Evolutionary conservation across 2,888 invertebrate genomes (phyloP), one percentile per base, ranked within the genome.

Genomic region (Leucophenga maculata): DNA sequence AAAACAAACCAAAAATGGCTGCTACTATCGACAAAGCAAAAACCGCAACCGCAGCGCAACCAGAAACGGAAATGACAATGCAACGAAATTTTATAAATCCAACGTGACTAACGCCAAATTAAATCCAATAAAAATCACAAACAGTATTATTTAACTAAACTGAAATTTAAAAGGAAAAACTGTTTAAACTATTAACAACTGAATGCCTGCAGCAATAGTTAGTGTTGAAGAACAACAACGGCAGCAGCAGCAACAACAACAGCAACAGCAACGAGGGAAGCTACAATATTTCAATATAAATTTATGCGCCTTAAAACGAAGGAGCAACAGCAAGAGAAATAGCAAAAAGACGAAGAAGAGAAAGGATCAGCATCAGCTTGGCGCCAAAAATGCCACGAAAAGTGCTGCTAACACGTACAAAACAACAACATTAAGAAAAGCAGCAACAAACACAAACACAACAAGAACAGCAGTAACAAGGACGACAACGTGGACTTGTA

Each of bases 191-290:
- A 75, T 74, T 71, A 74, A 80, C 69, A 69, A 73, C 55, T 80
- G 75, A 78, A 80, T 80, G 79, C 78, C 78, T 74, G 75, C 78
- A 77, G 73, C 69, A 78, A 78, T 73, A 72, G 79, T 77, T 71
- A 74, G 71, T 76, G 76, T 75, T 67, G 71, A 75, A 67, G 73
- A 73, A 70, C 76, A 71, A 46, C 72, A 72, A 46, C 67, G 71
- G 67, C 69, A 69, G 46, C 39, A 70, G 22, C 59, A 74, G 52
- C 31, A 31, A 14, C 31, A 77, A 32, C 50, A 68, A 39, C 64
- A 68, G 39, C 18, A 69, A 26, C 44, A 64, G 70, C 31, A 67
- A 52, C 62, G n/a, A 46, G 13, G 20, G 39, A 6, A 31, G 16
- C 59, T 20, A 14, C 72, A 75, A 13, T 31, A 20, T 73, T 73